phyloP scores from a whole-genome alignment of 2,113 vertebrate species.

The Nothocercus nigrocapillus region DNA sequence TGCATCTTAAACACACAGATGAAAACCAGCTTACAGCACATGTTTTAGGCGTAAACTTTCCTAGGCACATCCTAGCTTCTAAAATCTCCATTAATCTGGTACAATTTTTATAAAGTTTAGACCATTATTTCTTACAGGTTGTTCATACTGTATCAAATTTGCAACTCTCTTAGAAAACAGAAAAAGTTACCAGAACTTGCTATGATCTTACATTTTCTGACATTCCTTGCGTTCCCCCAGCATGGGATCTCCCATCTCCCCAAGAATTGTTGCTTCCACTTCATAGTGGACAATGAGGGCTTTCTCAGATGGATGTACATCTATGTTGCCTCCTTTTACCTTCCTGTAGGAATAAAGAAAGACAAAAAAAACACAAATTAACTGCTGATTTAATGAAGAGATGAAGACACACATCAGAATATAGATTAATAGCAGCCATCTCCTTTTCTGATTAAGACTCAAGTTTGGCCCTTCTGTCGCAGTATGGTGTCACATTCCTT shows the following conservation, averaged over 20 bases:
- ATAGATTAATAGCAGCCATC: neutral
- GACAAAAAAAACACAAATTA: neutral
- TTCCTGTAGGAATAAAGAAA: conserved; percentile 76
- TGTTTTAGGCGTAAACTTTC: neutral
- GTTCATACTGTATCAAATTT: neutral
- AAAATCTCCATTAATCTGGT: neutral
- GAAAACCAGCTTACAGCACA: neutral
- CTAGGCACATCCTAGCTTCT: neutral
- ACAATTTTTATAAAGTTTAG: neutral
- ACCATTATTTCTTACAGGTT: neutral
- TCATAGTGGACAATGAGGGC: conserved; percentile 95
- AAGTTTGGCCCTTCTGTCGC: neutral
- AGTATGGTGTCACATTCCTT: neutral
- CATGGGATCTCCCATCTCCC: conserved; percentile 88
- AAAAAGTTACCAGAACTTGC: neutral
- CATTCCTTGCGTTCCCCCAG: conserved; percentile 92
- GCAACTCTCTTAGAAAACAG: neutral
- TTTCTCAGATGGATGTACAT: conserved; percentile 94
- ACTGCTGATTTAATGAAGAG: neutral
- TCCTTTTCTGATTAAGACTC: neutral
- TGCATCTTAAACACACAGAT: neutral
- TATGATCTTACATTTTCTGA: conserved; percentile 90
- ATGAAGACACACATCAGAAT: neutral
- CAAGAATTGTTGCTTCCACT: conserved; percentile 92
- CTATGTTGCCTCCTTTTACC: conserved; percentile 90